Percentiles rank a stretch among this genome's conserved stretches.
Evolutionary conservation across 2,797 vertebrate genomes (phyloP).

Genomic region (Varecia variegata): DNA sequence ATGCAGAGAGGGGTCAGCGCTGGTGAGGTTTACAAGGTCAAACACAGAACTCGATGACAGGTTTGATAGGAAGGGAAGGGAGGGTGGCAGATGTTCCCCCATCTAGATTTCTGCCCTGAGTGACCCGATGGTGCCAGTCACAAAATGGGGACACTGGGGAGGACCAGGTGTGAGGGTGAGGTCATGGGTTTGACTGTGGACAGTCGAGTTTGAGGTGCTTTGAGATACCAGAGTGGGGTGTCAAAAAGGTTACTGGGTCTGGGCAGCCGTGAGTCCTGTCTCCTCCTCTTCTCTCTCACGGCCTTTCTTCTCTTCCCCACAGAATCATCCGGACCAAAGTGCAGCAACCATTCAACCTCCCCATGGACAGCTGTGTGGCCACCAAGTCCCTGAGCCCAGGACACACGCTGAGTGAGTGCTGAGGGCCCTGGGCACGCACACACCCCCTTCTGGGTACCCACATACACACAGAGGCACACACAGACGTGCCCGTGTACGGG

Average conservation of each 20-base stretch:
- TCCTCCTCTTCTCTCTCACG: neutral
- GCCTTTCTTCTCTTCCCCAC: constrained; percentile 55
- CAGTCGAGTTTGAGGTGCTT: neutral
- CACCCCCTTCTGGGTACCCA: neutral
- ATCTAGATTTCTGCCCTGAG: neutral
- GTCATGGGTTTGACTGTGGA: neutral
- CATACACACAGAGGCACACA: neutral
- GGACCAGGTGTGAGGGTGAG: neutral
- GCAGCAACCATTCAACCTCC: constrained; percentile 94
- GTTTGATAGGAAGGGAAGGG: neutral
- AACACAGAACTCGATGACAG: neutral
- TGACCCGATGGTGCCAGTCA: neutral
- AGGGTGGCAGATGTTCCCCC: too few relatives aligned
- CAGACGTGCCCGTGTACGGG: rapidly evolving
- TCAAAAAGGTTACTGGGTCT: neutral
- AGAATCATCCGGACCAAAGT: constrained; percentile 97
- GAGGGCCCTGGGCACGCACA: neutral
- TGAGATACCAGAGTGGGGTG: neutral
- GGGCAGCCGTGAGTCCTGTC: rapidly evolving
- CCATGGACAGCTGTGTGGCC: constrained; percentile 87
- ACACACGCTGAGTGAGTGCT: constrained; percentile 90
- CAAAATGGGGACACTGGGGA: neutral
- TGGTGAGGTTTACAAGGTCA: neutral
- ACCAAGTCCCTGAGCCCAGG: constrained; percentile 91
- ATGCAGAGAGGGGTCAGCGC: neutral